Evolutionary conservation across 2,888 invertebrate genomes (phyloP).

Genomic region (Habroteleia sp.): DNA sequence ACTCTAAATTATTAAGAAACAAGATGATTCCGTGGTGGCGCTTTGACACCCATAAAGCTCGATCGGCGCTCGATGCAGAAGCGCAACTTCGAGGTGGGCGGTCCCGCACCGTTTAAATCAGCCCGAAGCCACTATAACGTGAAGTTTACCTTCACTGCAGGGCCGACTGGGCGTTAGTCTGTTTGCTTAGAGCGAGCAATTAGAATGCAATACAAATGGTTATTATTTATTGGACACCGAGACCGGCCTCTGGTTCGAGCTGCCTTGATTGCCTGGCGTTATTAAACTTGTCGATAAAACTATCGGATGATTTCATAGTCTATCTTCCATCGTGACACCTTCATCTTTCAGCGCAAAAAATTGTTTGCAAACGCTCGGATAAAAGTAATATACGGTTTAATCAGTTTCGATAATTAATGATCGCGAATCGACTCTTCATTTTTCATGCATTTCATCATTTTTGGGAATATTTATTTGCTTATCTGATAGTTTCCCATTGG

Average conservation of each 20-base stretch:
- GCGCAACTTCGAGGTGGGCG: slow-evolving; percentile 78
- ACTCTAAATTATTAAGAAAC: slow-evolving; percentile 53
- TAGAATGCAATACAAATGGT: slow-evolving; percentile 80
- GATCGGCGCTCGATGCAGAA: slow-evolving; percentile 67
- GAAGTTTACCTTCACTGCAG: slow-evolving; percentile 67
- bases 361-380: background rate
- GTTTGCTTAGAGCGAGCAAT: slow-evolving; percentile 80
- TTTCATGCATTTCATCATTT: too few species aligned
- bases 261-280: slow-evolving; percentile 75
- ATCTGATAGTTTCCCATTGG: too few species aligned
- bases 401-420: background rate
- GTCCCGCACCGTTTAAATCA: slow-evolving; percentile 81
- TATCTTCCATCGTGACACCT: slow-evolving; percentile 28
- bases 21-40: slow-evolving; percentile 67
- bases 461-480: too few species aligned
- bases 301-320: slow-evolving; percentile 67
- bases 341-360: slow-evolving; percentile 26
- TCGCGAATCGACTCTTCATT: too few species aligned
- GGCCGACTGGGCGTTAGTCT: slow-evolving; percentile 72
- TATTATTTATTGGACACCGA: slow-evolving; percentile 75
- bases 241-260: slow-evolving; percentile 21
- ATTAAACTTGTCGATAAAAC: slow-evolving; percentile 74
- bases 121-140: slow-evolving; percentile 76
- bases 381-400: background rate
- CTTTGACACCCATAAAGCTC: slow-evolving; percentile 74